phyloP scores from a whole-genome alignment of 2,888 invertebrate genomes.

The Cheilosia pagana region DNA sequence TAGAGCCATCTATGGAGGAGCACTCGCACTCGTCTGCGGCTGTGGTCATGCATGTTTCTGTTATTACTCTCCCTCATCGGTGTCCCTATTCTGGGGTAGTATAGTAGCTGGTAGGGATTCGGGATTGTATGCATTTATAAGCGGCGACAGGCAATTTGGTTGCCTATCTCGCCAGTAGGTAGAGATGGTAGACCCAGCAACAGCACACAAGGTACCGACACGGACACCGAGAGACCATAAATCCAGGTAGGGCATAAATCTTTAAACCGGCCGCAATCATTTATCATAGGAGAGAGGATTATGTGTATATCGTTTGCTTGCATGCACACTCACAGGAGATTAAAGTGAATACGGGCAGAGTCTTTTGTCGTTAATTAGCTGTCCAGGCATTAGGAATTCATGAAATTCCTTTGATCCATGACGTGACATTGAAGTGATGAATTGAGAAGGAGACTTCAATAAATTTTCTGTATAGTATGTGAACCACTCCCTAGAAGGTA shows the following conservation, averaged over 20 bases:
- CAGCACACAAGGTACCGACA: slow-evolving; percentile 13
- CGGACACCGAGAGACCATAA: slow-evolving; percentile 10
- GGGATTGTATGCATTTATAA: slow-evolving; percentile 23
- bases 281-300: slow-evolving; percentile 66
- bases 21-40: slow-evolving; percentile 6
- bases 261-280: slow-evolving; percentile 65
- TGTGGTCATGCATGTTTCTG: slow-evolving; percentile 25
- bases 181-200: no score
- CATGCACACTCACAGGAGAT: slow-evolving; percentile 36
- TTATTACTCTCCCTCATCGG: neutral
- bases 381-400: slow-evolving; percentile 45
- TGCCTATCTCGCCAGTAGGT: slow-evolving; percentile 13
- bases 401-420: slow-evolving; percentile 48
- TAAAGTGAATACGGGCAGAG: slow-evolving; percentile 2
- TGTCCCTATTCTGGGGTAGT: no score
- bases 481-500: slow-evolving; percentile 29
- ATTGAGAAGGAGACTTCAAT: slow-evolving; percentile 29
- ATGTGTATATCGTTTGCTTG: slow-evolving; percentile 9
- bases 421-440: slow-evolving; percentile 62
- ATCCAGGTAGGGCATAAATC: slow-evolving; percentile 48
- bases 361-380: slow-evolving; percentile 51
- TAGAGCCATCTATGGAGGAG: slow-evolving; percentile 18
- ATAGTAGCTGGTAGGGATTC: no score
- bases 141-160: slow-evolving; percentile 46
- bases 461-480: neutral